phyloP scores from a whole-genome alignment of 2,888 invertebrate genomes.

The Sinohyriopsis cumingii region DNA sequence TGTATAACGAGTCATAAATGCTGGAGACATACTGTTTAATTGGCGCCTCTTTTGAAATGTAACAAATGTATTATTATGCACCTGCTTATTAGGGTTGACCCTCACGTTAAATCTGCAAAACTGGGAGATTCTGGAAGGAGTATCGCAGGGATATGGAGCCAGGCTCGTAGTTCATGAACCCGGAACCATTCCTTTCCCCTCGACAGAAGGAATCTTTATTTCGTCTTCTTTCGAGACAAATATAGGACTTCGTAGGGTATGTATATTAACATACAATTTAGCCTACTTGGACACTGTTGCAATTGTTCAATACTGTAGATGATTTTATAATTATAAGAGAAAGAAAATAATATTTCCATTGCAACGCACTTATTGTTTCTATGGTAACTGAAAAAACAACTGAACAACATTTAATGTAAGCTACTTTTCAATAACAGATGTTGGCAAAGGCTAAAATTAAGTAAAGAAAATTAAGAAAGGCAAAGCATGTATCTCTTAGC shows the following conservation, averaged over 20 bases:
- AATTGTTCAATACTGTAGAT: not conserved
- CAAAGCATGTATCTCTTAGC: no score
- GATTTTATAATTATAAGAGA: not conserved
- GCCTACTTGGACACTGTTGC: no score
- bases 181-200: constrained; percentile 44
- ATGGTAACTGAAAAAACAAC: no score
- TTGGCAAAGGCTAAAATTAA: no score
- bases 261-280: not conserved
- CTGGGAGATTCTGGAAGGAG: constrained; percentile 45
- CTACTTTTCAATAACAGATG: no score
- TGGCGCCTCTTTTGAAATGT: no score
- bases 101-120: constrained; percentile 50
- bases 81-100: constrained; percentile 37
- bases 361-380: no score
- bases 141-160: constrained; percentile 47
- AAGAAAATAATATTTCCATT: not conserved
- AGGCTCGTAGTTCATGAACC: constrained; percentile 45
- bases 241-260: constrained; percentile 51
- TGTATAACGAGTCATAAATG: not conserved
- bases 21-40: not conserved
- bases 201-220: constrained; percentile 42
- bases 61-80: not conserved
- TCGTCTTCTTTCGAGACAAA: constrained; percentile 41
- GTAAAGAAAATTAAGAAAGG: no score
- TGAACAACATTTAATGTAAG: no score